phyloP scores from a whole-genome alignment of 2,113 vertebrate genomes.

The Tachycineta bicolor region DNA sequence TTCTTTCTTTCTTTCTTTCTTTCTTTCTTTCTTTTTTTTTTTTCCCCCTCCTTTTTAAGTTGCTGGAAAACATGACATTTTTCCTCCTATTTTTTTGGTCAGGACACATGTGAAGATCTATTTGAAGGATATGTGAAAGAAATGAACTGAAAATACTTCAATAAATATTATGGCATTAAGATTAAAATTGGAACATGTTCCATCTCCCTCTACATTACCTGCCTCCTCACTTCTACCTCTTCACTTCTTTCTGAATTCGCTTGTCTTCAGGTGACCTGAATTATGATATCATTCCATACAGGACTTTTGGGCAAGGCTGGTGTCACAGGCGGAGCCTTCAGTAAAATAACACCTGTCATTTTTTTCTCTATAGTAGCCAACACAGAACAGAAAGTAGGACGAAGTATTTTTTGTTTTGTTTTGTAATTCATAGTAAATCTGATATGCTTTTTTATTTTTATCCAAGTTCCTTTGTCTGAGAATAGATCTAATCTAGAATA shows the following conservation, averaged over 20 bases:
- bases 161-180: background rate
- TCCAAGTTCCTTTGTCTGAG: background rate
- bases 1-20: too few relatives aligned
- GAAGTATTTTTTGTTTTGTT: background rate
- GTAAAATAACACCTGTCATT: background rate
- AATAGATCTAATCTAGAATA: background rate
- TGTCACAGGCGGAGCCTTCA: background rate
- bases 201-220: rapidly evolving
- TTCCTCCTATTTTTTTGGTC: background rate
- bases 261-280: background rate
- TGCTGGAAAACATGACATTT: background rate
- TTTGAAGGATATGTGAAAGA: background rate
- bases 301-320: background rate
- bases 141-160: background rate
- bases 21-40: too few relatives aligned
- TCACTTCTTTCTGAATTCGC: background rate
- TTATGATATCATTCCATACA: background rate
- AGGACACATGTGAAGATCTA: background rate
- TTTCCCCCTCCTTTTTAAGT: background rate
- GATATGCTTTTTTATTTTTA: background rate
- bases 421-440: background rate
- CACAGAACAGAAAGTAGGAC: background rate
- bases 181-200: background rate
- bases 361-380: background rate
- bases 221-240: background rate